Evolutionary conservation across 2,888 invertebrate genomes (phyloP), one percentile per base, ranked within the genome.

Genomic region (Ceratothoa steindachneri): DNA sequence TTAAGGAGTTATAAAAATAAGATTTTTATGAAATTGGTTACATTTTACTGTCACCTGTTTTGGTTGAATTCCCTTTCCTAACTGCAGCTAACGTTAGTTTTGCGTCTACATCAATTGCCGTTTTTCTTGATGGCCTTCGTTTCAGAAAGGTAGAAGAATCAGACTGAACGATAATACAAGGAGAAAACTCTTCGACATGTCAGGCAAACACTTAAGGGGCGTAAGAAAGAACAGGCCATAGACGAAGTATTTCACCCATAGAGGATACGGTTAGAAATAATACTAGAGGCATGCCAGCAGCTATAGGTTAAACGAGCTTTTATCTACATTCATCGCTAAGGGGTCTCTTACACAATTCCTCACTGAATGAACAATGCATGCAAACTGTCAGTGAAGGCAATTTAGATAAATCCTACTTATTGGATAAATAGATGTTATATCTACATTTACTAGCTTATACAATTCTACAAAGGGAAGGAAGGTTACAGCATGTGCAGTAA

Each of bases 231-330:
- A 60, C 60, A 60, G 60, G 60, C 60, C 60, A 60, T 60, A n/a
- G 22, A 60, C 60, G n/a, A 60, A 22, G 60, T 60, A 60, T 60
- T 60, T 60, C 60, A 60, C 60, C 60, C 60, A 60, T 60, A 60
- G 27, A 24, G 52, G 1, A 3, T 60, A 4, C 24, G 3, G 41
- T 3, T 60, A 60, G 24, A 2, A 24, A 60, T 41, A 15, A 60
- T 51, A 24, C 19, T 60, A 24, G 12, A 24, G 60, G 60, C 60
- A 60, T 60, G 60, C 60, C 24, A 60, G 12, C 24, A 12, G 24
- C 1, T 12, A 24, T n/a, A 60, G 24, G 24, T 22, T 22, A 60
- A 60, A n/a, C n/a, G 24, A 60, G 60, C 60, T 24, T 1, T 60
- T 24, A n/a, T 60, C n/a, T 24, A 1, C 24, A 12, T 24, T 60